Conservation (phyloP, 2,113 vertebrate genomes). For the Amphilophus citrinellus region DNA sequence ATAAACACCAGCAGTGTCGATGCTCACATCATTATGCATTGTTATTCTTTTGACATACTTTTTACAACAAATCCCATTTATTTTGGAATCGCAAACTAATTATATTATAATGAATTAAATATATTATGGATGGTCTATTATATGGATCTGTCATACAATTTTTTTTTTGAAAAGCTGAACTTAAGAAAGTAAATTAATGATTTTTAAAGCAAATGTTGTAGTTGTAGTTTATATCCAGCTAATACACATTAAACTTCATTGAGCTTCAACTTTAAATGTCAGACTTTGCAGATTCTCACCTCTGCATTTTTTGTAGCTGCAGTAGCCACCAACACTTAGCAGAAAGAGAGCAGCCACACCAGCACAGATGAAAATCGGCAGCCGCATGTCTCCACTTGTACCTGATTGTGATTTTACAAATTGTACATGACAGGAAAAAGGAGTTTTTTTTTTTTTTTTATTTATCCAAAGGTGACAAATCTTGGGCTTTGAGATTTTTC, state of each 20-base stretch:
- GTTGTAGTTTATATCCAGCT: too few species aligned
- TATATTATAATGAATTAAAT: too few species aligned
- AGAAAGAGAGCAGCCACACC: slow-evolving; percentile 38
- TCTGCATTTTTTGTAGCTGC: slow-evolving; percentile 10
- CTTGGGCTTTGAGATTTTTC: neutral
- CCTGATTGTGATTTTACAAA: slow-evolving; percentile 38
- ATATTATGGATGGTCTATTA: too few species aligned
- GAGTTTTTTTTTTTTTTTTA: too few species aligned
- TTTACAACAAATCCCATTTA: neutral
- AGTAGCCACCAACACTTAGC: slow-evolving; percentile 15
- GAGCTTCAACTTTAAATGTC: neutral
- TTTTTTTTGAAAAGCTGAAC: neutral
- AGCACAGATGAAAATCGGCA: slow-evolving; percentile 30
- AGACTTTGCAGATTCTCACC: slow-evolving; percentile 20
- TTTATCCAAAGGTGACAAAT: too few species aligned
- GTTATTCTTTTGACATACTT: too few species aligned
- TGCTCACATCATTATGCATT: too few species aligned
- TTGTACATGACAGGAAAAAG: slow-evolving; percentile 42
- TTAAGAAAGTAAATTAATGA: neutral
- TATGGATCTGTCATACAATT: too few species aligned
- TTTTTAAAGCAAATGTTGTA: neutral
- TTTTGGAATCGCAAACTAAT: neutral
- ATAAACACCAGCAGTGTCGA: too few species aligned
- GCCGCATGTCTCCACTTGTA: accelerated
- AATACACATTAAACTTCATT: neutral